Base-by-base conservation (phyloP, 2,797 vertebrate species). In the Hydrophis major region DNA sequence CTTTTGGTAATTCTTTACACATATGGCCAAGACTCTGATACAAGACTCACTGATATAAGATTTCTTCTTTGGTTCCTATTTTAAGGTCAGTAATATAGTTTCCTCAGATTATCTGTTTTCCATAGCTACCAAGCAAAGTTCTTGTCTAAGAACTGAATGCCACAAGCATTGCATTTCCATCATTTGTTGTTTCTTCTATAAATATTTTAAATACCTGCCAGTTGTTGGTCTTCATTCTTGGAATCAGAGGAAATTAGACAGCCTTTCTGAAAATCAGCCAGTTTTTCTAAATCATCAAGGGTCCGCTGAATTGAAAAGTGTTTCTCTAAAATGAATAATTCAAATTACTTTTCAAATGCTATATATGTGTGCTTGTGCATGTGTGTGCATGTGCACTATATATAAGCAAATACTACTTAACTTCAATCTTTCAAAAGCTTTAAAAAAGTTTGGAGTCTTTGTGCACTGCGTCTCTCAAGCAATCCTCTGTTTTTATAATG, bases 281-380 rank as follows among this genome's bases (percentile, higher is more conserved):
- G 97, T 93, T 97, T 98, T 97, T 99, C 98, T 8, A 99, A 97
- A n/a, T 98, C 98, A 74, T 98, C 98, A 94, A 99, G 98, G 10
- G 98, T 96, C 32, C 97, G 98, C 94, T 99, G 99, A 97, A 99
- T 99, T 89, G 99, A 99, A 93, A 98, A 96, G 94, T 99, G 99
- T 97, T 98, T 98, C 92, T 99, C 99, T 99, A 97, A 28, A 86
- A 89, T 7, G 89, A 91, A 91, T 1, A 91, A 83, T 83, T 61
- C 32, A 61, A 56, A 90, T 56, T 22, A 55, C 55, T 42, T 61
- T 53, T 32, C 7, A 55, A 55, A 55, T 55, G 53, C 53, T 55
- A 11, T 55, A 55, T 55, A 12, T 55, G 53, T 55, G 53, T 12
- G 53, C 10, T 55, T 88, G 7, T 91, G 4, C 53, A 1, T 57